A percentile compares a stretch with the other conserved stretches of the same genome.
phyloP scores from a whole-genome alignment of 2,888 invertebrate species.

The Tipula vernalis region DNA sequence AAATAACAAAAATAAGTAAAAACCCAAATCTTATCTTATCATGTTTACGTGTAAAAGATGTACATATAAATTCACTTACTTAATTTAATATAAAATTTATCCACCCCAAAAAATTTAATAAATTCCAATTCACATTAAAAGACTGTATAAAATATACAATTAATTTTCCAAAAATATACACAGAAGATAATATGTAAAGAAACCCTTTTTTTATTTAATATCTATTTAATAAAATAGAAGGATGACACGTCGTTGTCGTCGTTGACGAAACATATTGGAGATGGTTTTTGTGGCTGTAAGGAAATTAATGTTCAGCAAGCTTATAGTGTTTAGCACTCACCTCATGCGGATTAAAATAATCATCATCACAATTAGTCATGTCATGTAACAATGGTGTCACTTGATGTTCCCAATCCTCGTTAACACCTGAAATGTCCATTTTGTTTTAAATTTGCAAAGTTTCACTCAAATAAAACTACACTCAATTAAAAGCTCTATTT shows the following conservation, averaged over 20 bases:
- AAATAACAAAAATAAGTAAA: background rate
- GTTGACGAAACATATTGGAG: background rate
- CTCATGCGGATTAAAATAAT: slow-evolving; percentile 47
- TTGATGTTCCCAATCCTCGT: slow-evolving; percentile 47
- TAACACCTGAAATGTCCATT: slow-evolving; percentile 22
- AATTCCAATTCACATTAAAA: background rate
- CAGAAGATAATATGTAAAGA: background rate
- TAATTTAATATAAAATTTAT: background rate
- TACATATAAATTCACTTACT: background rate
- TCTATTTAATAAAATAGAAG: background rate
- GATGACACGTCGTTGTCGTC: background rate
- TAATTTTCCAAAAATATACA: background rate
- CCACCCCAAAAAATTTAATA: background rate
- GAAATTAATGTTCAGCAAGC: background rate
- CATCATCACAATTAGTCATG: slow-evolving; percentile 44
- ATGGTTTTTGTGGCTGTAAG: background rate
- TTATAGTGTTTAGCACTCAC: slow-evolving; percentile 32
- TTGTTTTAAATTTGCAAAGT: background rate
- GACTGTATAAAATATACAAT: background rate
- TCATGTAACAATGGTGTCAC: slow-evolving; percentile 45
- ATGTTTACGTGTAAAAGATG: background rate
- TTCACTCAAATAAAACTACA: background rate
- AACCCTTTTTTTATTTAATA: background rate
- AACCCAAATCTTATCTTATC: background rate
- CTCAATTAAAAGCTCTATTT: background rate